These are phyloP conservation scores for Dendrocincla tyrannina DNA, from an alignment of 2,797 vertebrate species.

Conservation along the genomic window DNA sequence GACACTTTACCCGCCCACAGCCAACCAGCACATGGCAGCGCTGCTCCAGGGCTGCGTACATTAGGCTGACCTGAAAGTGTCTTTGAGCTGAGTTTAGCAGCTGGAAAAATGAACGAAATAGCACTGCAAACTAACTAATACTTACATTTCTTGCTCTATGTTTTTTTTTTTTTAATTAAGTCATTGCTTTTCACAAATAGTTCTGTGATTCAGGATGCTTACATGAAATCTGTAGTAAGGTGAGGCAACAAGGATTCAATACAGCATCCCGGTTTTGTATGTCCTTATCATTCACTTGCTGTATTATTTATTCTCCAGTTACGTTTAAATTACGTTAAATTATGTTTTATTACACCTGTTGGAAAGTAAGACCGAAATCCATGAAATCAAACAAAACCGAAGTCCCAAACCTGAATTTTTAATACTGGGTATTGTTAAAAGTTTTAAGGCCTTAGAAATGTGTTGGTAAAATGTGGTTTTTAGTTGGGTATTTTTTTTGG, in stretches of 20 bases:
- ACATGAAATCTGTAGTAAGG: rapidly evolving
- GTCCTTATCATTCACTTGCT: neutral
- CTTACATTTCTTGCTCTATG: neutral
- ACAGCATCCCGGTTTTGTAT: neutral
- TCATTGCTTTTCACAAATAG: neutral
- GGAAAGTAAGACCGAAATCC: neutral
- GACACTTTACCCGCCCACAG: rapidly evolving
- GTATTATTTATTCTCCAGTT: neutral
- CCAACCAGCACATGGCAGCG: rapidly evolving
- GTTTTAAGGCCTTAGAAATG: neutral
- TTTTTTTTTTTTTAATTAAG: neutral
- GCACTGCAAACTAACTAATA: neutral
- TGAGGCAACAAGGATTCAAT: neutral
- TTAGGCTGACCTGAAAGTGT: neutral
- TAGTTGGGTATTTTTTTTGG: neutral
- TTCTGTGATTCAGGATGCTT: neutral
- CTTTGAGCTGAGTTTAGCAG: neutral
- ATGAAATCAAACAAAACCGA: neutral
- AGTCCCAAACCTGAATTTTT: neutral
- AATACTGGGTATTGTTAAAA: neutral
- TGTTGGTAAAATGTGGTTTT: rapidly evolving
- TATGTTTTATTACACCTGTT: neutral
- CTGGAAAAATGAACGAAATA: neutral
- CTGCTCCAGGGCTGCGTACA: neutral
- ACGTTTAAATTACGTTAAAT: neutral